Conservation (phyloP, 30 jellyfish, hydroid and myxozoan genomes). For the Cassiopea andromeda region DNA sequence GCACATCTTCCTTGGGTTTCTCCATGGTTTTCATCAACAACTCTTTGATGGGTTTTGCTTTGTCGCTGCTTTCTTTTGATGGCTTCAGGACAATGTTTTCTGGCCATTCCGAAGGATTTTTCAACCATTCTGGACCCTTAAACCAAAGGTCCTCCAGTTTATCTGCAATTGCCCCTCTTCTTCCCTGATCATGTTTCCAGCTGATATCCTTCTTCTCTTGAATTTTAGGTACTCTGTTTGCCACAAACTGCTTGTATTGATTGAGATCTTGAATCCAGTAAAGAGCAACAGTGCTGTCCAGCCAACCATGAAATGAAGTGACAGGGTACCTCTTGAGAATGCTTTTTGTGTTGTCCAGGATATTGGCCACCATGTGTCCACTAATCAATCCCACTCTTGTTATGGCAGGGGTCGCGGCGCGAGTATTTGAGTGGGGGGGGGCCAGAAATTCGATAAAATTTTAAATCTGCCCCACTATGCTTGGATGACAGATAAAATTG, state of each 20-base stretch:
- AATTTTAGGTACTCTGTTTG: background rate
- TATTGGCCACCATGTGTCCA: conserved; percentile 77
- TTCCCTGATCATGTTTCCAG: conserved; percentile 1
- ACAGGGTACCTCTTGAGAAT: conserved; percentile 40
- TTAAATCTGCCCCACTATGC: too few species aligned
- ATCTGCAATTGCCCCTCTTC: background rate
- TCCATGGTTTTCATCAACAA: background rate
- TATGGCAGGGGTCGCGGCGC: too few species aligned
- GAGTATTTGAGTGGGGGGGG: too few species aligned
- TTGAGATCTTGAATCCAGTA: conserved; percentile 14
- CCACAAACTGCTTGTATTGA: background rate
- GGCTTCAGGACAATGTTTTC: conserved; percentile 16
- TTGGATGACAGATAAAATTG: too few species aligned
- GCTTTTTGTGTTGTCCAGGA: conserved; percentile 26
- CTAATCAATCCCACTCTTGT: conserved; percentile 74
- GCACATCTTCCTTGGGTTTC: background rate
- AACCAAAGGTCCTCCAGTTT: background rate
- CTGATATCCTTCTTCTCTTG: background rate
- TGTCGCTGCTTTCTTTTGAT: background rate
- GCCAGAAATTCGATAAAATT: too few species aligned
- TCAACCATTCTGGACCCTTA: background rate
- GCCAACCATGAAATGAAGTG: conserved; percentile 39
- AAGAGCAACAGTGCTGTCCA: conserved; percentile 43
- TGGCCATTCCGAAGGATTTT: conserved; percentile 5
- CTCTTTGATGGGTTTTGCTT: conserved; percentile 8